phyloP scores from a whole-genome alignment of 2,113 vertebrate species.

The Hystrix cristata region DNA sequence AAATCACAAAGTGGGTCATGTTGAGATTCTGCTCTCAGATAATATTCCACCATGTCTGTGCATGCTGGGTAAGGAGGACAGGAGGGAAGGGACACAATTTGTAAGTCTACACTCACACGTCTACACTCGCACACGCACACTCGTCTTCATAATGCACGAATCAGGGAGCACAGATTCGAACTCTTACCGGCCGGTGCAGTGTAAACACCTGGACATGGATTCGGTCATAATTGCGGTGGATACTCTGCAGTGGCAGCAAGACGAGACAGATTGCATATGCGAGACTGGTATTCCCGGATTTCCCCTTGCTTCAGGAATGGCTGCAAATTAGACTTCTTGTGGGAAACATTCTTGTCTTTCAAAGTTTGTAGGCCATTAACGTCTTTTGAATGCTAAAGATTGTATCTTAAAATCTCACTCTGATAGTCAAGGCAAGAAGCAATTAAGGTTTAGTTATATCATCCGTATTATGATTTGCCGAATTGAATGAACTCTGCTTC shows the following conservation, averaged over 20 bases:
- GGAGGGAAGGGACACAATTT: background rate
- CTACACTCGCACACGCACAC: background rate
- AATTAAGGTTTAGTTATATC: background rate
- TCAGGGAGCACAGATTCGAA: background rate
- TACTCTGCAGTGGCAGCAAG: background rate
- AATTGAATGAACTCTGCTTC: background rate
- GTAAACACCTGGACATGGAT: background rate
- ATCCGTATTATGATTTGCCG: background rate
- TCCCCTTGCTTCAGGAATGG: background rate
- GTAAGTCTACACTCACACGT: no score
- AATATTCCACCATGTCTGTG: background rate
- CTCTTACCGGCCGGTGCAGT: fast-evolving
- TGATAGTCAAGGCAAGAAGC: background rate
- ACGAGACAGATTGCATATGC: fast-evolving
- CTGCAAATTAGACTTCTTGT: background rate
- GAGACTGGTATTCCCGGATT: background rate
- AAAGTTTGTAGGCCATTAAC: background rate
- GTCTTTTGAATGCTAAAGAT: background rate
- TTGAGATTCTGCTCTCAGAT: background rate
- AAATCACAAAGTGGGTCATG: background rate
- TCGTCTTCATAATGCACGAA: no score
- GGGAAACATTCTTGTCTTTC: background rate
- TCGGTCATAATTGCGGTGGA: background rate
- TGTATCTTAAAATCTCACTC: background rate
- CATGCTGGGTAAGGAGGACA: background rate